A percentile compares a stretch with the other conserved stretches of the same genome.
Conservation (phyloP, 2,797 vertebrate genomes). For the Coranthus polyacanthus region DNA sequence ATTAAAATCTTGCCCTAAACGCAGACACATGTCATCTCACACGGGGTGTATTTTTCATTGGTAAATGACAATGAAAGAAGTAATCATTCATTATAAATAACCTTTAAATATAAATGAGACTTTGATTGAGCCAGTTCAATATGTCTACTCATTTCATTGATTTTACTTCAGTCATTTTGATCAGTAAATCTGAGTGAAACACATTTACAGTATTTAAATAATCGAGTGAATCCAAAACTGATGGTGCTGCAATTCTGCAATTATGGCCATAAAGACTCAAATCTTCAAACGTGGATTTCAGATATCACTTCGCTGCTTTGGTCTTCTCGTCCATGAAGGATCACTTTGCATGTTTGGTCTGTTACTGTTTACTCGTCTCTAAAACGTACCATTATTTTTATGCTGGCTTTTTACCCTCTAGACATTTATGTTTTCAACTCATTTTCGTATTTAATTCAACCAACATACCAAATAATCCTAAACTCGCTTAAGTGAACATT, state of each 20-base stretch:
- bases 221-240: neutral
- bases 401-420: slow-evolving; percentile 20
- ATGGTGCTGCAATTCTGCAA: neutral
- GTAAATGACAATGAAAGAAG: no score
- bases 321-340: neutral
- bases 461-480: slow-evolving; percentile 18
- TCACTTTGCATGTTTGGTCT: neutral
- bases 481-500: slow-evolving; percentile 16
- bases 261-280: neutral
- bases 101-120: no score
- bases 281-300: slow-evolving; percentile 4
- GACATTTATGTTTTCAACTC: slow-evolving; percentile 3
- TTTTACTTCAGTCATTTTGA: neutral
- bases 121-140: no score
- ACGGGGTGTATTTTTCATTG: no score
- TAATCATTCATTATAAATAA: no score
- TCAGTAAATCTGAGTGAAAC: neutral
- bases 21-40: no score
- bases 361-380: slow-evolving; percentile 15
- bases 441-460: slow-evolving; percentile 9
- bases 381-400: slow-evolving; percentile 20
- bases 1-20: no score
- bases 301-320: neutral
- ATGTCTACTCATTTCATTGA: neutral
- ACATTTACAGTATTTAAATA: neutral